These are phyloP conservation scores for Colistium nudipinnis DNA, from an alignment of 2,113 vertebrate genomes.

Conservation along the genomic window DNA sequence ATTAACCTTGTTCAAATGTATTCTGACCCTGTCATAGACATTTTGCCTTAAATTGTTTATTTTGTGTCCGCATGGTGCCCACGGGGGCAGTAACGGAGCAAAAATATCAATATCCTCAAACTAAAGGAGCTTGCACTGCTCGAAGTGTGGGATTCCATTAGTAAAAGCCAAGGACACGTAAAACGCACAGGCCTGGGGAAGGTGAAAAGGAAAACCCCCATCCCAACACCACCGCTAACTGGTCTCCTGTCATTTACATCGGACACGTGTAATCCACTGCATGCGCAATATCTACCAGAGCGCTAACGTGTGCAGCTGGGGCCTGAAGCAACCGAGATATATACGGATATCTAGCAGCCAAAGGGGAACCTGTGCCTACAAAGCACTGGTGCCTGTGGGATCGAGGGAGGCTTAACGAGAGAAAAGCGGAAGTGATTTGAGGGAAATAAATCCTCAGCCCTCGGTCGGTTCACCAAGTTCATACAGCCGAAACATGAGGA, in stretches of 20 bases:
- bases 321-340: conserved; percentile 24
- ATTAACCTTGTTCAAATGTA: background rate
- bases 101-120: conserved; percentile 48
- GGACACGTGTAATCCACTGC: conserved; percentile 38
- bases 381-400: conserved; percentile 49
- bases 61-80: background rate
- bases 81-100: conserved; percentile 19
- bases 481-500: conserved; percentile 63
- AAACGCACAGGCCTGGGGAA: conserved; percentile 27
- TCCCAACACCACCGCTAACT: conserved; percentile 40
- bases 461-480: conserved; percentile 71
- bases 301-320: conserved; percentile 38
- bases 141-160: conserved; percentile 52
- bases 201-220: conserved; percentile 48
- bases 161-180: conserved; percentile 43
- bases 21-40: background rate
- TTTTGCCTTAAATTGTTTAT: background rate
- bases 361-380: conserved; percentile 49
- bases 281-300: conserved; percentile 45
- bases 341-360: conserved; percentile 52
- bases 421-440: conserved; percentile 70
- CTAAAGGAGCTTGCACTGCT: conserved; percentile 42
- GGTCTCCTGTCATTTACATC: conserved; percentile 7
- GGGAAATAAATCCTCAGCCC: conserved; percentile 63
- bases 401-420: conserved; percentile 47